Evolutionary conservation across 2,113 vertebrate species (phyloP), one percentile per base, ranked within the genome.

Genomic region (Odontophorus gujanensis): DNA sequence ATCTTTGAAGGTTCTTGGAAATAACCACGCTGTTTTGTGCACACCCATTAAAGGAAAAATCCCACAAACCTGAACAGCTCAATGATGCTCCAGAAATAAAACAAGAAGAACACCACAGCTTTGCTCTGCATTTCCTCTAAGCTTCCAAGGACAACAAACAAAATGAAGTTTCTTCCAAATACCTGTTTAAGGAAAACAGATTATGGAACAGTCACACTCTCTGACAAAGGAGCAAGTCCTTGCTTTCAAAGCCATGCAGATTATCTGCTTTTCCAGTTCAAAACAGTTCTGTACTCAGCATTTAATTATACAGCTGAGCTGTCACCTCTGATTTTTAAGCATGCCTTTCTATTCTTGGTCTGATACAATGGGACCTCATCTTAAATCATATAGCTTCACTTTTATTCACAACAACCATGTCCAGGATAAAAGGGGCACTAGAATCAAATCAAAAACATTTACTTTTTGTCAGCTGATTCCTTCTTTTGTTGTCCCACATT

Each of bases 61-160:
- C 81, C 63, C 72, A 87, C 98, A 88, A 91, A 99, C 99, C 99
- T 98, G 96, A 99, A 98, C 80, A 99, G 98, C 92, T 99, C 99
- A 45, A 96, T 90, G 75, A 97, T 62, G 24, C 99, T 99, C 99
- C 99, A 99, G 38, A 97, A 69, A 89, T 99, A 99, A 97, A 99
- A 99, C 55, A 99, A 51, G n/a, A 99, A 99, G 97, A 99, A 99
- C 59, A 99, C 99, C 45, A 99, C 98, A 19, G 98, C 97, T 94
- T 98, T 98, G 96, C 97, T 98, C 65, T 99, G 99, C 99, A 99
- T 99, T 97, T 99, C 98, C 89, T 99, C 99, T 94, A 98, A 38
- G 66, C 97, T 98, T 28, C 99, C 99, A 11, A 99, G 97, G 95
- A 99, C 94, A 75, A 99, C 96, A 95, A 99, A 99, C 94, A 99